Conservation (phyloP, 2,888 invertebrate genomes). For the Orgyia antiqua region DNA sequence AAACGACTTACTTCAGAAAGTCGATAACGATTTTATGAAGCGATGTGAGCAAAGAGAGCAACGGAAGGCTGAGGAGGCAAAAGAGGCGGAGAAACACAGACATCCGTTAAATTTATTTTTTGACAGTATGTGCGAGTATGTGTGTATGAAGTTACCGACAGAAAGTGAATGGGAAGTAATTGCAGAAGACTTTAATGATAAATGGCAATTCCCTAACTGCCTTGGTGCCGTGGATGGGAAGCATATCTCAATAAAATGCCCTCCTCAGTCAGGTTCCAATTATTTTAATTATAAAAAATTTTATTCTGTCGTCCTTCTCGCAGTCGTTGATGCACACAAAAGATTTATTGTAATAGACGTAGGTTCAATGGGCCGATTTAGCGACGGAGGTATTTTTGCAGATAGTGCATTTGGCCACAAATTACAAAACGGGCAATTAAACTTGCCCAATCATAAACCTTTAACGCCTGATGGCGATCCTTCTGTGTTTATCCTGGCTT, state of each 20-base stretch:
- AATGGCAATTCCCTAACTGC: constrained; percentile 23
- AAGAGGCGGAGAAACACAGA: constrained; percentile 16
- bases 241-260: constrained; percentile 25
- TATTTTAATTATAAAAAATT: constrained; percentile 27
- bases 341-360: constrained; percentile 15
- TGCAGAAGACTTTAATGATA: constrained; percentile 17
- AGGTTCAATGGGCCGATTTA: constrained; percentile 15
- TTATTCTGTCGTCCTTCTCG: constrained; percentile 23
- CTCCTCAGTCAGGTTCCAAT: constrained; percentile 18
- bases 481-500: too few relatives aligned
- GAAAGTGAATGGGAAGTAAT: constrained; percentile 16
- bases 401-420: constrained; percentile 15
- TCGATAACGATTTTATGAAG: constrained; percentile 15
- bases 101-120: constrained; percentile 15
- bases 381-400: constrained; percentile 21
- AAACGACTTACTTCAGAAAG: constrained; percentile 19
- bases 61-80: constrained; percentile 10
- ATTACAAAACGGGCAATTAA: constrained; percentile 10
- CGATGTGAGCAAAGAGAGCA: constrained; percentile 21
- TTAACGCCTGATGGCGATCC: constrained; percentile 14
- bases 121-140: constrained; percentile 26
- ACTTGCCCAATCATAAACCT: constrained; percentile 15
- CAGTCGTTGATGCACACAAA: constrained; percentile 17
- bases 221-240: constrained; percentile 25
- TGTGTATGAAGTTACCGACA: constrained; percentile 12